phyloP scores from a whole-genome alignment of 2,888 invertebrate genomes.

The Hypselothyrea guttata region DNA sequence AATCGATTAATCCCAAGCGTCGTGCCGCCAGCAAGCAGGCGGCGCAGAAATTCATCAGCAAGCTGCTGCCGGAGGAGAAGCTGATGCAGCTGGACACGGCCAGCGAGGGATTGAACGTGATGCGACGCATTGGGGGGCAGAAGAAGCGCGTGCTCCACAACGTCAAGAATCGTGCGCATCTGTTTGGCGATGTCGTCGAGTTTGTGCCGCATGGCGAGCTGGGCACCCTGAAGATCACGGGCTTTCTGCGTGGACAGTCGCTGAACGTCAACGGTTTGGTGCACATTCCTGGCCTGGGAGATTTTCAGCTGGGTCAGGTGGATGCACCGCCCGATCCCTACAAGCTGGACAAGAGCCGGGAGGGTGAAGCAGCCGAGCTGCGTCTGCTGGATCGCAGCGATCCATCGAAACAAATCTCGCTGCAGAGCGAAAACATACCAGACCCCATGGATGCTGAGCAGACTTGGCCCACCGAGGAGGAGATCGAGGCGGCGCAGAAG shows the following conservation, averaged over 20 bases:
- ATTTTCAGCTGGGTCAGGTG: constrained; percentile 94
- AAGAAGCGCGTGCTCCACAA: constrained; percentile 89
- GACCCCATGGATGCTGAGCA: constrained; percentile 98
- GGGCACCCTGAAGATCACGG: constrained; percentile 91
- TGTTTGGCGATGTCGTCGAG: constrained; percentile 91
- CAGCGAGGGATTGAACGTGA: constrained; percentile 88
- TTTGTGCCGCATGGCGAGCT: constrained; percentile 84
- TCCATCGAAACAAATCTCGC: constrained; percentile 87
- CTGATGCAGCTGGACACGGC: constrained; percentile 89
- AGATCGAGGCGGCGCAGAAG: constrained; percentile 87
- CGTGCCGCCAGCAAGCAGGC: constrained; percentile 83
- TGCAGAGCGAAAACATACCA: constrained; percentile 90
- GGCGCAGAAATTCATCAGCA: constrained; percentile 84
- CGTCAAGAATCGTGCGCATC: constrained; percentile 91
- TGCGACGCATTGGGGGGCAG: constrained; percentile 90
- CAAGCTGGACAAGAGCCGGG: constrained; percentile 83
- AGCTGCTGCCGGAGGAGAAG: constrained; percentile 92
- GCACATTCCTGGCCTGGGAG: constrained; percentile 95
- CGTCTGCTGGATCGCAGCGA: constrained; percentile 85
- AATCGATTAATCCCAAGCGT: constrained; percentile 89
- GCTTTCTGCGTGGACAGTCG: constrained; percentile 92
- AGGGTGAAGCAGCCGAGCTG: constrained; percentile 66
- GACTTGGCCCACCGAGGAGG: constrained; percentile 97
- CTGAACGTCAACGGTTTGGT: constrained; percentile 94
- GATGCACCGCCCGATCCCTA: constrained; percentile 88